Conservation (phyloP, 30 jellyfish, hydroid and myxozoan genomes). For the Aurelia aurita complex sp. Pacific region DNA sequence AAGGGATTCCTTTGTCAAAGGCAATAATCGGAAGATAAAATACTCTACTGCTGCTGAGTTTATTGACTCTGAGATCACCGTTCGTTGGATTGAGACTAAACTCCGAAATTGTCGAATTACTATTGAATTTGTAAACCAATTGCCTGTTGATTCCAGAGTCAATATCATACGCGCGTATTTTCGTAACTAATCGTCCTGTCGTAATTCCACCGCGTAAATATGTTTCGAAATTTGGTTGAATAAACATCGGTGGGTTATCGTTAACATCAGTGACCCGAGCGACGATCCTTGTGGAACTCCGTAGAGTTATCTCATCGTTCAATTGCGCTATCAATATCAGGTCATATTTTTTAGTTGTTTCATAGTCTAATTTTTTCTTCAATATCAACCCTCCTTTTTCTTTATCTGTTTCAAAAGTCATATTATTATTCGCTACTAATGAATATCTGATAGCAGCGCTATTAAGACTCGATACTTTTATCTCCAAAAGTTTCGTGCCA, state of each 20-base stretch:
- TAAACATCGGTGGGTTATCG: slow-evolving; percentile 79
- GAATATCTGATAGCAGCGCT: slow-evolving; percentile 7
- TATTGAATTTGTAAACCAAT: slow-evolving; percentile 22
- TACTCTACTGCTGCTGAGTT: slow-evolving; percentile 1
- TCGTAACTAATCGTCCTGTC: slow-evolving; percentile 69
- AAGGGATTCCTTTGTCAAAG: slow-evolving; percentile 31
- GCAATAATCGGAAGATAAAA: slow-evolving; percentile 26
- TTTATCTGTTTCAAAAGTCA: slow-evolving; percentile 30
- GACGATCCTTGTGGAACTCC: slow-evolving; percentile 57
- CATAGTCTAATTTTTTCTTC: slow-evolving; percentile 39
- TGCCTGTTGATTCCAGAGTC: slow-evolving; percentile 80
- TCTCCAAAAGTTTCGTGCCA: background rate
- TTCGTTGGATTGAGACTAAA: slow-evolving; percentile 32
- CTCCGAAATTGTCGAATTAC: slow-evolving; percentile 14
- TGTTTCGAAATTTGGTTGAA: slow-evolving; percentile 8
- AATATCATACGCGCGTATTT: slow-evolving; percentile 60
- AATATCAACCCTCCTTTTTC: slow-evolving; percentile 38
- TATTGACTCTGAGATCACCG: slow-evolving; percentile 39
- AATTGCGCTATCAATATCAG: slow-evolving; percentile 34
- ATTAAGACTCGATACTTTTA: background rate
- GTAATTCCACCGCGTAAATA: slow-evolving; percentile 52
- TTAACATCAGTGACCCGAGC: slow-evolving; percentile 72
- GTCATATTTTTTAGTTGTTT: slow-evolving; percentile 8
- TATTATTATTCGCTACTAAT: slow-evolving; percentile 16
- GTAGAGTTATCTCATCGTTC: slow-evolving; percentile 4